Evolutionary conservation across 92 coral and sea anemone genomes (phyloP).

Genomic region (Hydrozoanthus gracilis): DNA sequence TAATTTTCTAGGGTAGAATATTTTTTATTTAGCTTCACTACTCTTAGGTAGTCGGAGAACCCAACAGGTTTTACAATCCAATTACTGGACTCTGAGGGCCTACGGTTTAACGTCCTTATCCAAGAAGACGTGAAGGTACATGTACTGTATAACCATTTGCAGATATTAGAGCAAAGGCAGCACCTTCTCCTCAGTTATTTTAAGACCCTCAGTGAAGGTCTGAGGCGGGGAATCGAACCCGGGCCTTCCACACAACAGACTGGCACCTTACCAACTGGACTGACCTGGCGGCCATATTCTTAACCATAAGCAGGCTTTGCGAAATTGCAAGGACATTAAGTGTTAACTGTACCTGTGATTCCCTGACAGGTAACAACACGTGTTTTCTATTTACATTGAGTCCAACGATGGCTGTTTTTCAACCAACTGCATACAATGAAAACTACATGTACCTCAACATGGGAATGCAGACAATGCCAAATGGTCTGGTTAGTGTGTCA

Average conservation of each 20-base stretch:
- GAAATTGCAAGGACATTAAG: background rate
- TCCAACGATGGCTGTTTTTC: constrained; percentile 84
- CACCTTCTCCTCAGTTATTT: no score
- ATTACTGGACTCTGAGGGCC: no score
- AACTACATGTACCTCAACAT: constrained; percentile 92
- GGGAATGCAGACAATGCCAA: constrained; percentile 93
- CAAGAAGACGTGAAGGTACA: no score
- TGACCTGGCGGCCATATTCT: no score
- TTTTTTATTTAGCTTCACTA: no score
- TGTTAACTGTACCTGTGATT: background rate
- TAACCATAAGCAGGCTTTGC: background rate
- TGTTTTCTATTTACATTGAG: constrained; percentile 85
- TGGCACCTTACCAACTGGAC: no score
- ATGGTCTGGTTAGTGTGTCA: constrained; percentile 79
- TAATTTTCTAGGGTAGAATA: no score
- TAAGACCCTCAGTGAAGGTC: background rate
- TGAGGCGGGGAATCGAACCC: background rate
- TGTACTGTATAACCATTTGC: no score
- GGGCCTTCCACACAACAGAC: background rate
- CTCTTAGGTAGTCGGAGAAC: no score
- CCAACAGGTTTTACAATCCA: no score
- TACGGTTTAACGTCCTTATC: no score
- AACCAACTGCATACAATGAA: constrained; percentile 91
- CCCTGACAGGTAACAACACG: constrained; percentile 70
- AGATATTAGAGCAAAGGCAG: no score